Evolutionary conservation across 1,140 invertebrate species (phyloP).

Genomic region (Ptiloglossa arizonensis): DNA sequence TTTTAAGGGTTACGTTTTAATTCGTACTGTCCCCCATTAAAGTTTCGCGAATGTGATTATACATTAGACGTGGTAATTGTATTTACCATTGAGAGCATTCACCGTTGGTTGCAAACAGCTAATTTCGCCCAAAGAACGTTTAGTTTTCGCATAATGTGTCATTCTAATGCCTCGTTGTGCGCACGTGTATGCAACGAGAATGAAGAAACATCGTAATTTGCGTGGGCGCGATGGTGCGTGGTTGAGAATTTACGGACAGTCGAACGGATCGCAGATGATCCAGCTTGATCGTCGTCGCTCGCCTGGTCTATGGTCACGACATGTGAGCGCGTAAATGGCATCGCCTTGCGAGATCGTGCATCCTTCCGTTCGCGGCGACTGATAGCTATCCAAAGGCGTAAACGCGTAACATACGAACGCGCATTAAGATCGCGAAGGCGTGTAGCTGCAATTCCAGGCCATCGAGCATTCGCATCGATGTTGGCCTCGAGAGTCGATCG

Average conservation of each 20-base stretch:
- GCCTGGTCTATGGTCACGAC: not conserved
- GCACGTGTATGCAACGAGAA: conserved; percentile 14
- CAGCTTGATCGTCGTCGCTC: conserved; percentile 15
- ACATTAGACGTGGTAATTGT: too few species aligned
- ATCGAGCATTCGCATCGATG: conserved; percentile 8
- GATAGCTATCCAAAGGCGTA: conserved; percentile 17
- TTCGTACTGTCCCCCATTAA: too few species aligned
- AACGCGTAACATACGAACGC: conserved; percentile 24
- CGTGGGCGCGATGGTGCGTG: conserved; percentile 42
- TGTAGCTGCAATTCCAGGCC: not conserved
- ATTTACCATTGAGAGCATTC: not conserved
- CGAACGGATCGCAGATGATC: conserved; percentile 33
- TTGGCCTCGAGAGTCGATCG: conserved; percentile 13
- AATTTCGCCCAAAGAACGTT: conserved; percentile 7
- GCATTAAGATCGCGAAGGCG: conserved; percentile 31
- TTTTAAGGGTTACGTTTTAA: too few species aligned
- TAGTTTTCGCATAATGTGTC: not conserved
- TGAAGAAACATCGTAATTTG: conserved; percentile 29
- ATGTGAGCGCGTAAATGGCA: conserved; percentile 27
- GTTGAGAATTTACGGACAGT: conserved; percentile 27
- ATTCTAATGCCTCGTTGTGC: conserved; percentile 10
- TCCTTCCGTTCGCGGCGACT: conserved; percentile 24
- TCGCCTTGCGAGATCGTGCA: not conserved
- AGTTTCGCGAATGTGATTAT: not conserved
- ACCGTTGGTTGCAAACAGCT: not conserved